Evolutionary conservation across 2,797 vertebrate genomes (phyloP).

Genomic region (Aplochiton taeniatus): DNA sequence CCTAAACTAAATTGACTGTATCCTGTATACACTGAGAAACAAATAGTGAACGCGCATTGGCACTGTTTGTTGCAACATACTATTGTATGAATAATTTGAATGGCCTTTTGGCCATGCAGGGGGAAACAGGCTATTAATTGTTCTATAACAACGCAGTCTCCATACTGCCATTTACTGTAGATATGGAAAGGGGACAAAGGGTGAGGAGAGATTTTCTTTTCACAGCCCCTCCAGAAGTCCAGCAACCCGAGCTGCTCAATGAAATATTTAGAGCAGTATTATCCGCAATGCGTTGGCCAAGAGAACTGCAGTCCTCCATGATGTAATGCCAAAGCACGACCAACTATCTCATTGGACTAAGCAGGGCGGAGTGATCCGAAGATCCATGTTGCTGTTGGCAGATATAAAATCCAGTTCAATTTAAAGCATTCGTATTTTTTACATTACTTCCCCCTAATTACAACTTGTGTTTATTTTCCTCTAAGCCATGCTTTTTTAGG

Average conservation of each 20-base stretch:
- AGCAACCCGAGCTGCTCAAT: slow-evolving; percentile 80
- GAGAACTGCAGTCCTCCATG: slow-evolving; percentile 66
- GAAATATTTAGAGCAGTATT: slow-evolving; percentile 81
- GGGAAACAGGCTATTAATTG: no score
- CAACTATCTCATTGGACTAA: slow-evolving; percentile 58
- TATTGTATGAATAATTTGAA: no score
- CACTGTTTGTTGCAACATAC: no score
- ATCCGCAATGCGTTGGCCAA: slow-evolving; percentile 82
- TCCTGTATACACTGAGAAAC: no score
- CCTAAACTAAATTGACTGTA: no score
- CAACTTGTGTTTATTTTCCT: no score
- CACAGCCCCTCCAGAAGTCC: slow-evolving; percentile 68
- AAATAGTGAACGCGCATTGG: no score
- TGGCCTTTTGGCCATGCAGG: no score
- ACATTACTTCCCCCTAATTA: no score
- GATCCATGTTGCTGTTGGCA: slow-evolving; percentile 59
- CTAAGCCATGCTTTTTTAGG: no score
- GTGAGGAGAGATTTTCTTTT: slow-evolving; percentile 39
- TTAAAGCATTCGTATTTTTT: slow-evolving; percentile 56
- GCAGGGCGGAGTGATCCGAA: slow-evolving; percentile 52
- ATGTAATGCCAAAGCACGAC: slow-evolving; percentile 69
- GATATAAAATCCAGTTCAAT: no score
- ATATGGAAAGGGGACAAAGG: slow-evolving; percentile 6
- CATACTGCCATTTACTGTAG: background rate
- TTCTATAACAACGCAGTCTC: no score